These are phyloP conservation scores for Tricholauxania praeusta DNA, from an alignment of 2,888 invertebrate genomes.

Conservation along the genomic window DNA sequence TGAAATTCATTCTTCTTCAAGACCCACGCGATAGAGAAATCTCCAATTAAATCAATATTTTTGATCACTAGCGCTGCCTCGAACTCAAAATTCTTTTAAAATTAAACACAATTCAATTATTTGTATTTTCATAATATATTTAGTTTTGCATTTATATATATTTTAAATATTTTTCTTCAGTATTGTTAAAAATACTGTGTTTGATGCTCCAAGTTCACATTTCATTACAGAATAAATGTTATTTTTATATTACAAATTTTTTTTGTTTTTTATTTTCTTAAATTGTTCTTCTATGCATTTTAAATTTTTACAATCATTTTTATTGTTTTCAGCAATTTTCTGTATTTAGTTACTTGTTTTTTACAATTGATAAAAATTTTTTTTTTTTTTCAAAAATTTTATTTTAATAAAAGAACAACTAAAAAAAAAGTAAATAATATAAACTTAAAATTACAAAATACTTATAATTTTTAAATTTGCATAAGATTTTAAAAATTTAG, in stretches of 20 bases:
- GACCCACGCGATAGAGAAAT: too few relatives aligned
- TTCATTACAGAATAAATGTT: conserved; percentile 53
- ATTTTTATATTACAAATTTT: conserved; percentile 33
- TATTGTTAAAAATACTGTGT: conserved; percentile 67
- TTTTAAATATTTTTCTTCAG: conserved; percentile 45
- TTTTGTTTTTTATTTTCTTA: conserved; percentile 26
- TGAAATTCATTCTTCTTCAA: too few relatives aligned
- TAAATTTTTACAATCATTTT: conserved; percentile 45
- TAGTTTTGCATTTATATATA: conserved; percentile 41
- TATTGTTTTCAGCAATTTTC: conserved; percentile 40
- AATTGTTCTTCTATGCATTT: conserved; percentile 29
- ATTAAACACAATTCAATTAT: conserved; percentile 4
- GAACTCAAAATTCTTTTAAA: background rate
- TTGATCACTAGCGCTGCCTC: background rate
- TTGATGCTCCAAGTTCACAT: conserved; percentile 68
- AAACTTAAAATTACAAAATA: background rate
- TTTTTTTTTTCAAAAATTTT: background rate
- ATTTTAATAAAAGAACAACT: conserved; percentile 2
- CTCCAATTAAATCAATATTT: too few relatives aligned
- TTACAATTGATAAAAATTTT: conserved; percentile 39
- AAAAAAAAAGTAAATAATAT: background rate
- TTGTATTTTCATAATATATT: conserved; percentile 43
- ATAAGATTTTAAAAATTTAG: conserved; percentile 29
- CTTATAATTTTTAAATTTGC: background rate
- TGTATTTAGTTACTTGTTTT: conserved; percentile 40